Base-by-base conservation (phyloP, 2,888 invertebrate species). In the Caenorhabditis imperialis region DNA sequence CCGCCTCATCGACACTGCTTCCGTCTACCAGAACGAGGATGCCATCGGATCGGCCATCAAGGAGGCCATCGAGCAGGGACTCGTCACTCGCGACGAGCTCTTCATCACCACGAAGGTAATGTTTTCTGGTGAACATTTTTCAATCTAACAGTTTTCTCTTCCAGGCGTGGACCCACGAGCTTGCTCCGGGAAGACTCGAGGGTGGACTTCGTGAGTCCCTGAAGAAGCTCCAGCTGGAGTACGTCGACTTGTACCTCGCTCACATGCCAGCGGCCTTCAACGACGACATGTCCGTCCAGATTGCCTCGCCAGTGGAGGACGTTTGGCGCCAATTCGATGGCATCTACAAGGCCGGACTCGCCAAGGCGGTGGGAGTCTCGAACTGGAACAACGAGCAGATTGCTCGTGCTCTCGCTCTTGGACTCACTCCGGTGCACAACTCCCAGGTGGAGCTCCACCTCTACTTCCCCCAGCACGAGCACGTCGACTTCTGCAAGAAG, bases 101-200 rank as follows among this genome's bases (percentile, higher is more conserved):
- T 95, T 93, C 87, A 91, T 95, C 48, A 93, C 93, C n/a, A 93
- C 94, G 8, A 95, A 95, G 89, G 90, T 94, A 57, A 27, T 10
- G 12, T 23, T n/a, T 20, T 44, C 8, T 47, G 4, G 4, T 10
- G 42, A 30, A 3, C 1, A 4, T 7, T 22, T n/a, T 47, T 30
- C 8, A 20, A 25, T n/a, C n/a, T 40, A 35, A 23, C 14, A 3
- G 22, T n/a, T 14, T 27, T n/a, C 4, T 22, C 40, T 47, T 54
- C 25, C 33, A 71, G 71, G 69, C 61, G 1, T 75, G 75, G 75
- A 75, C 69, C 22, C 30, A 51, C 22, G 58, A 75, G n/a, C 33
- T 71, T 5, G 53, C 57, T 0, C 67, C 78, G 10, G 67, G 38
- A 47, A 63, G 30, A 23, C 50, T 74, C 25, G 74, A 77, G 35